Evolutionary conservation across 2,797 vertebrate species (phyloP), one percentile per base, ranked within the genome.

Genomic region (Sardinella longiceps): DNA sequence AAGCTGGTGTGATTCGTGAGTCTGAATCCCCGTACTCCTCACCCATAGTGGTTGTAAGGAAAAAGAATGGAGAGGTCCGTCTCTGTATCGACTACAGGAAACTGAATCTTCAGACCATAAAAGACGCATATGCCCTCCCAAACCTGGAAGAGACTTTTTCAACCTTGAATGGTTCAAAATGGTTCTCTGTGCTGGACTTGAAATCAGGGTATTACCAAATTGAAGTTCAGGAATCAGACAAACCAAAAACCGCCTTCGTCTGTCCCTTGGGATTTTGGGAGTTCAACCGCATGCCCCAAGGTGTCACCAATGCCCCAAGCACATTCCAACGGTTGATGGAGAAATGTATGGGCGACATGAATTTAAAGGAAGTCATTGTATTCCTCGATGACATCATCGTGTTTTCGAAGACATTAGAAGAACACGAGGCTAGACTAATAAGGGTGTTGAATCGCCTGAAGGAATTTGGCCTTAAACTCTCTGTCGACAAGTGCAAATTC

Each of bases 311-410:
- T 14, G n/a, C 80, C 5, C 80, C 80, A 2, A 81, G 46, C 50
- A 81, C 45, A 11, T 81, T 81, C 11, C 80, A 81, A 30, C n/a
- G 23, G 28, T 15, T 81, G 11, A 81, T 81, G 80, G 81, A 82
- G 33, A 33, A 58, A 33, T 82, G 81, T n/a, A 60, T 82, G 80
- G 46, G 80, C 4, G 46, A 51, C 11, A 18, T 53, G 7, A 56
- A 56, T 18, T 5, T 56, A 6, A 56, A 23, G 20, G 51, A 56
- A 20, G 51, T 60, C 2, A 9, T 60, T 6, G 58, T 60, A 1
- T 50, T 50, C 7, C 12, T 50, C 7, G 48, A 50, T 14, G 48
- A 50, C 11, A 3, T 50, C 3, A 50, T 50, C 3, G 12, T 50
- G 3, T 50, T 50, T 23, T 60, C 58, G 7, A n/a, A 60, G 5